Percentiles rank a stretch among this genome's conserved stretches.
These are phyloP conservation scores for Helleia helle DNA, from an alignment of 2,888 invertebrate genomes.

Conservation along the genomic window DNA sequence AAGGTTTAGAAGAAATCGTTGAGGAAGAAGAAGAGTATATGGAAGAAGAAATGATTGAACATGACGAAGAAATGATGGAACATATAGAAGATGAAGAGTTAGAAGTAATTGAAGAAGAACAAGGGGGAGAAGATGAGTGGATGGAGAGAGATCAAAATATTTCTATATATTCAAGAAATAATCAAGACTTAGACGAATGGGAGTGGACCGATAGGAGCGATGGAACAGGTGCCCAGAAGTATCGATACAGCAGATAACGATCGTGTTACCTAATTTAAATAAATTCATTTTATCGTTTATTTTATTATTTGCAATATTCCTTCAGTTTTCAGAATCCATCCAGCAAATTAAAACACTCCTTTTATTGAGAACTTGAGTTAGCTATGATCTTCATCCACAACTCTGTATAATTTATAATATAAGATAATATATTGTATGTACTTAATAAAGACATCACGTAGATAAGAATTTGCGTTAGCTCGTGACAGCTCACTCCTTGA, in stretches of 20 bases:
- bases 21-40: constrained; percentile 52
- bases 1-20: constrained; percentile 53
- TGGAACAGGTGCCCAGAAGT: constrained; percentile 50
- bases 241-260: constrained; percentile 51
- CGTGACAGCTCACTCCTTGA: too few relatives aligned
- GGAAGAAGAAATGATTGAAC: constrained; percentile 35
- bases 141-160: constrained; percentile 38
- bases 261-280: constrained; percentile 29
- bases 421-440: too few relatives aligned
- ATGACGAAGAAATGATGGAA: too few relatives aligned
- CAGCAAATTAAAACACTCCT: too few relatives aligned
- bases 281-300: constrained; percentile 14
- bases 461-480: too few relatives aligned
- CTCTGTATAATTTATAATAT: too few relatives aligned
- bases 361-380: too few relatives aligned
- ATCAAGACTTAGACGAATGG: constrained; percentile 65
- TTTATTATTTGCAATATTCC: too few relatives aligned
- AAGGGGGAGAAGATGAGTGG: constrained; percentile 49
- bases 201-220: constrained; percentile 46
- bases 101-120: constrained; percentile 56
- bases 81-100: constrained; percentile 42
- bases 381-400: too few relatives aligned
- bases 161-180: constrained; percentile 31
- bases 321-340: too few relatives aligned
- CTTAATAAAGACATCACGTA: too few relatives aligned